These are phyloP conservation scores for Leptodactylus fallax DNA, from an alignment of 2,797 vertebrate species.

Conservation along the genomic window DNA sequence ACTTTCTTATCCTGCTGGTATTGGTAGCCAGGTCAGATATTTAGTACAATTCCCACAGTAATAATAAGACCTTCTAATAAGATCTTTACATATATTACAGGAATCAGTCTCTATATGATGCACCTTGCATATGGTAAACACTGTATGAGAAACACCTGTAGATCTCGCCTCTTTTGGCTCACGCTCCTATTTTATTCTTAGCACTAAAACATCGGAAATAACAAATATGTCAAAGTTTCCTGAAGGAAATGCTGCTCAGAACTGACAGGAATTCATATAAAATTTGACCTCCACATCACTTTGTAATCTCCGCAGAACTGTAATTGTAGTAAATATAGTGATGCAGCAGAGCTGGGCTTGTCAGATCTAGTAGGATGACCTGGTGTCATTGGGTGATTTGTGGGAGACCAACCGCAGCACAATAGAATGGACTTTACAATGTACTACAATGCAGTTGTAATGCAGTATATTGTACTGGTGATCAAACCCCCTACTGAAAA, in stretches of 20 bases:
- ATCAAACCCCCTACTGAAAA: too few relatives aligned
- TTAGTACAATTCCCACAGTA: too few relatives aligned
- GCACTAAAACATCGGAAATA: slow-evolving; percentile 52
- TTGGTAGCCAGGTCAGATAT: too few relatives aligned
- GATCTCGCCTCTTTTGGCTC: slow-evolving; percentile 17
- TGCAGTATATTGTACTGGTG: too few relatives aligned
- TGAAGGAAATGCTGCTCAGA: slow-evolving; percentile 46
- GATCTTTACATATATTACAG: not conserved
- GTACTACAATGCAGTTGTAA: too few relatives aligned
- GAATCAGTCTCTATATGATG: not conserved
- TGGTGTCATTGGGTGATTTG: too few relatives aligned
- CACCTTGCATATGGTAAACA: not conserved
- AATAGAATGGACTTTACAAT: too few relatives aligned
- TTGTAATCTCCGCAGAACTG: not conserved
- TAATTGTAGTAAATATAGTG: not conserved
- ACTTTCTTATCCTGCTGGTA: too few relatives aligned
- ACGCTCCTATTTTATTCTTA: slow-evolving; percentile 31
- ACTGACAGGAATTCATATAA: slow-evolving; percentile 54
- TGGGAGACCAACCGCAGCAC: not conserved
- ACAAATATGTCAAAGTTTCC: slow-evolving; percentile 59
- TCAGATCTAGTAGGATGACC: not conserved
- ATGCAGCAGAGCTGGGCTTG: not conserved
- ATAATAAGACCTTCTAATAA: too few relatives aligned
- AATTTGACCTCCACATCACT: slow-evolving; percentile 15
- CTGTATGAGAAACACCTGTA: slow-evolving; percentile 26